Evolutionary conservation across 2,113 vertebrate species (phyloP), one percentile per base, ranked within the genome.

Genomic region (Corydoras maculifer): DNA sequence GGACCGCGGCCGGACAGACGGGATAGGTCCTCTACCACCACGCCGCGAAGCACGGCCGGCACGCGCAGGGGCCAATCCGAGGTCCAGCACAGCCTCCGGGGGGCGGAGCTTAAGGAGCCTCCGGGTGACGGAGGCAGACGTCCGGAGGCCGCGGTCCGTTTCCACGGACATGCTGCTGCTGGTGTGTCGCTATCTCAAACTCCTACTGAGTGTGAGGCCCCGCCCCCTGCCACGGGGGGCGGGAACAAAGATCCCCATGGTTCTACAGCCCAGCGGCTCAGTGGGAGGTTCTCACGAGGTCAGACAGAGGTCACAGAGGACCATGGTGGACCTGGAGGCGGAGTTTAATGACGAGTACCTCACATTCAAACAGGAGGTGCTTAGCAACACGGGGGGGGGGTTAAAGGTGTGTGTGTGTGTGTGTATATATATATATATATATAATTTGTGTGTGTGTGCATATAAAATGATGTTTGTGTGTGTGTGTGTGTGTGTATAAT

Each of bases 291-390:
- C 18, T 25, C 18, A 25, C 18, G 18, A 25, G 18, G 53, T 57
- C 11, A 65, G 10, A 43, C 14, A 1, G 3, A 67, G 15, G 62
- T 9, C 30, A 2, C 71, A 74, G 15, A 69, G 30, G 62, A 29
- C 53, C 15, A 12, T 79, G 12, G 70, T 86, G 58, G 84, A 90
- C 13, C 82, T 90, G 29, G 77, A 87, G 66, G 84, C 87, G 66
- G 84, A 87, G 58, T 89, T 89, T 83, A 81, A 89, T 79, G 87
- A 91, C 79, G 82, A 90, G 58, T 90, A 89, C 74, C 70, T 61
- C n/a, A 74, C 84, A 64, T 69, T 89, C 35, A 86, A 70, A 75
- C 64, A 73, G 53, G 81, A 89, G 90, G 89, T 90, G 89, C 85
- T 25, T 25, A 25, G 18, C 18, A 25, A 25, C 18, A 25, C 18